Percentiles rank a stretch among this genome's conserved stretches.
These are phyloP conservation scores for Orycteropus afer DNA, from an alignment of 2,113 vertebrate genomes.

Conservation along the genomic window DNA sequence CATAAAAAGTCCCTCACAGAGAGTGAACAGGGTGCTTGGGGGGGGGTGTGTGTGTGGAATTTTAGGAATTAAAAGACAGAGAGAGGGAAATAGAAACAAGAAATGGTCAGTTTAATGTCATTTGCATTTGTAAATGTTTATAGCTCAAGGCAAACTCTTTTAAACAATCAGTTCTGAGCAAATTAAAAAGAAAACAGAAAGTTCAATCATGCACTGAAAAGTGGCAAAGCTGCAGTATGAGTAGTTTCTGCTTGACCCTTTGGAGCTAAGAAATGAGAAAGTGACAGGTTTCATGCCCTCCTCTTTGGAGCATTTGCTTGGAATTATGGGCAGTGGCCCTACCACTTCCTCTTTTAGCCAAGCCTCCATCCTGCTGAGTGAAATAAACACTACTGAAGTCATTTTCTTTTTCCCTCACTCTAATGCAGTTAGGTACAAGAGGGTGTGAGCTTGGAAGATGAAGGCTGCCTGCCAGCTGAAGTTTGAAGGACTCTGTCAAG, in stretches of 20 bases:
- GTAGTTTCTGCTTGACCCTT: neutral
- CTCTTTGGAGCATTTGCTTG: neutral
- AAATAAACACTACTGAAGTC: slow-evolving; percentile 40
- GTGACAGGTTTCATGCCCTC: neutral
- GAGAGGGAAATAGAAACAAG: neutral
- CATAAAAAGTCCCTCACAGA: neutral
- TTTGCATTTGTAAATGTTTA: neutral
- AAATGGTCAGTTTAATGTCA: neutral
- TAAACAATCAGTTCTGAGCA: neutral
- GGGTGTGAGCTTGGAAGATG: slow-evolving; percentile 47
- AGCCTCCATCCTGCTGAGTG: neutral
- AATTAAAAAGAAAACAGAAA: neutral
- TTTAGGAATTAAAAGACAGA: neutral
- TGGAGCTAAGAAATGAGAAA: neutral
- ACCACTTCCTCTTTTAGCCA: neutral
- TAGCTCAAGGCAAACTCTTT: neutral
- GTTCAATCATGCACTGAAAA: neutral
- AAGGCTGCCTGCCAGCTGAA: slow-evolving; percentile 58
- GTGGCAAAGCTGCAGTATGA: neutral
- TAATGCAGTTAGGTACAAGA: slow-evolving; percentile 46
- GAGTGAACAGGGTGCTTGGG: neutral
- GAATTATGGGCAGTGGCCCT: neutral
- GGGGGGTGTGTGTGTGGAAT: neutral
- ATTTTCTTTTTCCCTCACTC: slow-evolving; percentile 28
- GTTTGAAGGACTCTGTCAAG: slow-evolving; percentile 67